Percentiles rank a stretch among this genome's conserved stretches.
Conservation (phyloP, 2,888 invertebrate species). For the Drosophila formosana region DNA sequence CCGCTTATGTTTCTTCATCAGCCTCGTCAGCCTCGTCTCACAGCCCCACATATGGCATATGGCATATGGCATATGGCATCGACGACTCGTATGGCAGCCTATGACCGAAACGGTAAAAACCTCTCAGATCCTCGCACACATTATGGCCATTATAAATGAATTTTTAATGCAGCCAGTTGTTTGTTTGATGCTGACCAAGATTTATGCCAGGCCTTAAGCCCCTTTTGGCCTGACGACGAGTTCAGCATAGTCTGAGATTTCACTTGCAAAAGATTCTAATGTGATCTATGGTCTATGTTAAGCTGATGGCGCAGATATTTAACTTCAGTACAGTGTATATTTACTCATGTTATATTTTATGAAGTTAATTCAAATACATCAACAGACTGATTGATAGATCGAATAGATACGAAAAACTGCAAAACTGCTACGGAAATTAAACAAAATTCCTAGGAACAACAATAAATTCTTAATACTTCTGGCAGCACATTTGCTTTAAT, state of each 20-base stretch:
- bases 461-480: background rate
- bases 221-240: slow-evolving; percentile 12
- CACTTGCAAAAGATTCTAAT: background rate
- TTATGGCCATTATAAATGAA: slow-evolving; percentile 54
- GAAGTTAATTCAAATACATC: no score
- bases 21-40: slow-evolving; percentile 9
- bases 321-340: background rate
- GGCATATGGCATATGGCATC: slow-evolving; percentile 36
- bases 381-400: no score
- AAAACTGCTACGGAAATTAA: background rate
- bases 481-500: background rate
- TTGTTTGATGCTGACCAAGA: slow-evolving; percentile 36
- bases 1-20: slow-evolving; percentile 72
- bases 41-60: slow-evolving; percentile 8
- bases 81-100: slow-evolving; percentile 20
- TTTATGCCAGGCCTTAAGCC: slow-evolving; percentile 17
- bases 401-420: no score
- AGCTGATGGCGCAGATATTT: background rate
- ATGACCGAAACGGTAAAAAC: slow-evolving; percentile 53
- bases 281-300: background rate
- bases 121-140: slow-evolving; percentile 42
- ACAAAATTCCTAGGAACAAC: background rate
- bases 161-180: slow-evolving; percentile 34
- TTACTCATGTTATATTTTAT: no score
- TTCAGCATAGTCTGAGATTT: background rate